Evolutionary conservation across 2,797 vertebrate species (phyloP).

Genomic region (Monodelphis domestica): DNA sequence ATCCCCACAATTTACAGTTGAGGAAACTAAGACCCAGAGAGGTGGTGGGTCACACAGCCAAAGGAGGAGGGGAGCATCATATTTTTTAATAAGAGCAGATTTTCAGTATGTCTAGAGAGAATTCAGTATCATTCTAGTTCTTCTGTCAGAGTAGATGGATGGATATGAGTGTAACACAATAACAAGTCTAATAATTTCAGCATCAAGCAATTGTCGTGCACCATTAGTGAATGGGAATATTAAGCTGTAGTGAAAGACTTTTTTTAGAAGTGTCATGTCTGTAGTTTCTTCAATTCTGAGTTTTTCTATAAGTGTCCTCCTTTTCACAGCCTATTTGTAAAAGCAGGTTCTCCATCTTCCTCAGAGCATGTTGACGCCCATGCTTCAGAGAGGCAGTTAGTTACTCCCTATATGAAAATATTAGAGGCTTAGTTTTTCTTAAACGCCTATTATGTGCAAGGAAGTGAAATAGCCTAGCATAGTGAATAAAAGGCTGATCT

Average conservation of each 20-base stretch:
- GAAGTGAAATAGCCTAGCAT: not conserved
- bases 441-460: not conserved
- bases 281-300: not conserved
- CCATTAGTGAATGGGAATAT: slow-evolving; percentile 7
- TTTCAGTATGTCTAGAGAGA: slow-evolving; percentile 3
- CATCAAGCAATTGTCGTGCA: not conserved
- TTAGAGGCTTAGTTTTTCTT: not conserved
- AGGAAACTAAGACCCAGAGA: not conserved
- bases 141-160: not conserved
- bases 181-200: slow-evolving; percentile 12
- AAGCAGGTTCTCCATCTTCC: slow-evolving; percentile 12
- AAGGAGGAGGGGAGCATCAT: not conserved
- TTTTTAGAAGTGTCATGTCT: not conserved
- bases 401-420: not conserved
- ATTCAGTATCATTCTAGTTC: not conserved
- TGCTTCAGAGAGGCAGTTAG: not conserved
- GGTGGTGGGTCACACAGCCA: not conserved
- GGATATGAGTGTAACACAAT: not conserved
- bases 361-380: slow-evolving; percentile 40
- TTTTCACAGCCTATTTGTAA: slow-evolving; percentile 47
- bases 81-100: slow-evolving; percentile 47
- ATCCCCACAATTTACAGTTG: not conserved
- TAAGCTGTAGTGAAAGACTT: not conserved
- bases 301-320: slow-evolving; percentile 23
- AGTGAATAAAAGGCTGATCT: not conserved